phyloP scores from a whole-genome alignment of 2,113 vertebrate species.

The Protomyctophum bolini region DNA sequence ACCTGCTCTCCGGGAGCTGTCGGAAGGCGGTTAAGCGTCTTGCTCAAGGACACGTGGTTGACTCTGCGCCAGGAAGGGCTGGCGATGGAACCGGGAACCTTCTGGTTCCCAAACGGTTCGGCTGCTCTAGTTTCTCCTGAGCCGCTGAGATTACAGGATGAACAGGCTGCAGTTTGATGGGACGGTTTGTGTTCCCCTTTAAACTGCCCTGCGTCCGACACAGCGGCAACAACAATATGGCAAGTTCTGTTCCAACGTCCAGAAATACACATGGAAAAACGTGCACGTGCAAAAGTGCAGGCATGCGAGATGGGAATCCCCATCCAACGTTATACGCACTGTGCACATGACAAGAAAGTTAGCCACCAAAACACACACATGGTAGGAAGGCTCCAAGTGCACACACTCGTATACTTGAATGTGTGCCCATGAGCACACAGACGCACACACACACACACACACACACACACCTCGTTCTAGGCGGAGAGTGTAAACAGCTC shows the following conservation, averaged over 20 bases:
- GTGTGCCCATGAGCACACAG: not conserved
- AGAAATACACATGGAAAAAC: conserved; percentile 3
- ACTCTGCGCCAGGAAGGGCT: too few relatives aligned
- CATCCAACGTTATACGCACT: too few relatives aligned
- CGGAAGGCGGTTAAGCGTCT: too few relatives aligned
- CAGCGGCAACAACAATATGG: conserved; percentile 1
- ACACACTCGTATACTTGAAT: not conserved
- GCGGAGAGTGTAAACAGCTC: conserved; percentile 39
- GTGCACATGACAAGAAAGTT: not conserved
- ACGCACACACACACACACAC: not conserved
- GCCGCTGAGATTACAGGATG: too few relatives aligned
- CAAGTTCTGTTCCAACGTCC: not conserved
- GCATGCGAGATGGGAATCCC: not conserved
- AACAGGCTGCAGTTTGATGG: too few relatives aligned
- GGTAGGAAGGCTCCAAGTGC: not conserved
- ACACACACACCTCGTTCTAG: conserved; percentile 2
- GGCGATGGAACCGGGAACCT: too few relatives aligned
- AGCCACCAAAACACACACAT: not conserved
- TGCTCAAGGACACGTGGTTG: too few relatives aligned
- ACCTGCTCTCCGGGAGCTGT: too few relatives aligned
- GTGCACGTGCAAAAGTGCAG: not conserved
- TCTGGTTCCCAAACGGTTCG: too few relatives aligned
- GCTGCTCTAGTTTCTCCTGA: too few relatives aligned
- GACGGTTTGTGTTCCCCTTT: too few relatives aligned
- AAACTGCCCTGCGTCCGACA: too few relatives aligned